Conservation (phyloP, 2,888 invertebrate species). For the Calliphora vomitoria region DNA sequence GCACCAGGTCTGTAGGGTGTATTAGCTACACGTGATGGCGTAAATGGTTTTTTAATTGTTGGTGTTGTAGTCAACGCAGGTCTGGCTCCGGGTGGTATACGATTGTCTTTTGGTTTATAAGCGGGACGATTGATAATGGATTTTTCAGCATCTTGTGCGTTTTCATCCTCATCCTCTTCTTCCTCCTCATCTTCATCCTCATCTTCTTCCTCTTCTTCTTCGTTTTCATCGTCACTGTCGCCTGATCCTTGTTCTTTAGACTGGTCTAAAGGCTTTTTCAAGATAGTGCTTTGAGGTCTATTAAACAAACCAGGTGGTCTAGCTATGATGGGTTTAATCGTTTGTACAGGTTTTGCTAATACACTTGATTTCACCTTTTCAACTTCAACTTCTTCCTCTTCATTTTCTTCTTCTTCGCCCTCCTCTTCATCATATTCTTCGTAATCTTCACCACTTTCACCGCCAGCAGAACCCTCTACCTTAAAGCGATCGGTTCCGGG, state of each 20-base stretch:
- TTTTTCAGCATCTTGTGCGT: conserved; percentile 57
- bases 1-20: conserved; percentile 39
- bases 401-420: conserved; percentile 67
- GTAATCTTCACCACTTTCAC: conserved; percentile 60
- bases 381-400: conserved; percentile 70
- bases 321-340: conserved; percentile 42
- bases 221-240: conserved; percentile 56
- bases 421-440: conserved; percentile 75
- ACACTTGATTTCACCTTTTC: conserved; percentile 64
- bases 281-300: conserved; percentile 64
- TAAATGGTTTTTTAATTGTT: conserved; percentile 47
- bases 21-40: conserved; percentile 45
- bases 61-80: conserved; percentile 71
- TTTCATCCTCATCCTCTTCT: conserved; percentile 73
- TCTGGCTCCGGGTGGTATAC: conserved; percentile 76
- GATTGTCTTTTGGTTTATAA: conserved; percentile 76
- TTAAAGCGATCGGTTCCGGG: conserved; percentile 78
- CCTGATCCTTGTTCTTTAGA: conserved; percentile 53
- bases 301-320: conserved; percentile 64
- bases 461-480: conserved; percentile 47
- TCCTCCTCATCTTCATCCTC: conserved; percentile 75
- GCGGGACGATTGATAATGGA: conserved; percentile 54
- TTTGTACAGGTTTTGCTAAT: conserved; percentile 12
- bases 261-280: conserved; percentile 61
- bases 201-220: conserved; percentile 69